These are phyloP conservation scores for Tachuris rubrigastra DNA, from an alignment of 2,113 vertebrate genomes.

Conservation along the genomic window DNA sequence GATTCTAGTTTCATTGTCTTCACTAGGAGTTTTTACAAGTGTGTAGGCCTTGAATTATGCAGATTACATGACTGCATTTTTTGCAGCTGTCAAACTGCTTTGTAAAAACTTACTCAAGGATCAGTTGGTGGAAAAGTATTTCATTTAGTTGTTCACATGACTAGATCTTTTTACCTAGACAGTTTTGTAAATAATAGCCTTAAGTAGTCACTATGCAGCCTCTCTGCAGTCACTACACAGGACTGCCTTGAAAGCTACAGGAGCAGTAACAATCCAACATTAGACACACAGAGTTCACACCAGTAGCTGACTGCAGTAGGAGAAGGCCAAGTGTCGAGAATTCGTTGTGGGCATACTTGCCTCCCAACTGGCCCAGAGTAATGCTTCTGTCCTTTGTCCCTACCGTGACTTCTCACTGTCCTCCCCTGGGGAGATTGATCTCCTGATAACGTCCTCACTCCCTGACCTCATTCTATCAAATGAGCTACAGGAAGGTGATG, in stretches of 20 bases:
- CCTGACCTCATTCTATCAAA: neutral
- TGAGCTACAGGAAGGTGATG: neutral
- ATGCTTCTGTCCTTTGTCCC: neutral
- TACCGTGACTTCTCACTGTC: neutral
- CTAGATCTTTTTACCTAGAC: neutral
- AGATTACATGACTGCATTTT: neutral
- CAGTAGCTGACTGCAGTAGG: neutral
- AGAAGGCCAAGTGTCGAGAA: neutral
- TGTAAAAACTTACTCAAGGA: neutral
- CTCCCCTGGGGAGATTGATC: accelerated
- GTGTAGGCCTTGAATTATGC: neutral
- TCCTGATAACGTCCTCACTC: neutral
- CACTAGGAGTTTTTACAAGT: neutral
- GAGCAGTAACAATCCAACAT: neutral
- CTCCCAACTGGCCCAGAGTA: accelerated
- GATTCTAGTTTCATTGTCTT: neutral
- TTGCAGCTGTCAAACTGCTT: neutral
- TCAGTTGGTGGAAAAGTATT: neutral
- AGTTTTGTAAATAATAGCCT: neutral
- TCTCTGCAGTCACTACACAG: neutral
- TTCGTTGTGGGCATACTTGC: accelerated
- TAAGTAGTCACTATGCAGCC: too few species aligned
- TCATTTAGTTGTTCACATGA: neutral
- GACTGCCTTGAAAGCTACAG: neutral
- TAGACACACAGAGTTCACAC: accelerated